phyloP scores from a whole-genome alignment of 2,888 invertebrate species.

The Conomelus anceps region DNA sequence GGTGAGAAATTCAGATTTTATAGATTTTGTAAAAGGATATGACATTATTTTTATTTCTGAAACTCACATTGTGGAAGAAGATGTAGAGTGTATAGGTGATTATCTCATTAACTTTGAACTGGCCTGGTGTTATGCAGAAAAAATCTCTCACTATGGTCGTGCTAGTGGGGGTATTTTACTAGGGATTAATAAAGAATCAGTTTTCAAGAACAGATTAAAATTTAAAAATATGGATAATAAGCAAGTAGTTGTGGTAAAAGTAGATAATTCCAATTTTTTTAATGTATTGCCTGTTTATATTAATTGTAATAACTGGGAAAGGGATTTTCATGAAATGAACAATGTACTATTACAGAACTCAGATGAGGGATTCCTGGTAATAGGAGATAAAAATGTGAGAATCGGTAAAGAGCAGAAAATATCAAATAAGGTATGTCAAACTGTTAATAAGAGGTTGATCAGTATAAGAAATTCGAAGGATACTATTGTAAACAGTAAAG shows the following conservation, averaged over 20 bases:
- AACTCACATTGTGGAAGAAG: background rate
- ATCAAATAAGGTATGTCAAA: background rate
- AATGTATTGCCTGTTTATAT: background rate
- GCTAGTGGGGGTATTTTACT: constrained; percentile 1
- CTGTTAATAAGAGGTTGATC: background rate
- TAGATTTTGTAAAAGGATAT: background rate
- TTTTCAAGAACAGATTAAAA: background rate
- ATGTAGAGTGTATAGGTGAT: background rate
- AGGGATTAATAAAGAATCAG: background rate
- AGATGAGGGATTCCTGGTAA: background rate
- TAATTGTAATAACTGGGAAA: background rate
- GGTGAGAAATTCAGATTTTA: background rate
- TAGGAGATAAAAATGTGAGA: background rate
- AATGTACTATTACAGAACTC: background rate
- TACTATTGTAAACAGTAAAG: background rate
- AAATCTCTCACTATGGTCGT: background rate
- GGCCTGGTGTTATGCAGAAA: background rate
- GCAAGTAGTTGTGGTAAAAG: background rate
- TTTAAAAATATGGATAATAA: background rate
- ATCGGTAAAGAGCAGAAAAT: background rate
- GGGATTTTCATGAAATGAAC: background rate
- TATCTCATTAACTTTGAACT: background rate
- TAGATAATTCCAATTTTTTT: background rate
- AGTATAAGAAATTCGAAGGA: background rate
- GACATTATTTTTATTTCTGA: background rate